Base-by-base conservation (phyloP, 1,140 invertebrate species). In the Phenacoccus solenopsis region DNA sequence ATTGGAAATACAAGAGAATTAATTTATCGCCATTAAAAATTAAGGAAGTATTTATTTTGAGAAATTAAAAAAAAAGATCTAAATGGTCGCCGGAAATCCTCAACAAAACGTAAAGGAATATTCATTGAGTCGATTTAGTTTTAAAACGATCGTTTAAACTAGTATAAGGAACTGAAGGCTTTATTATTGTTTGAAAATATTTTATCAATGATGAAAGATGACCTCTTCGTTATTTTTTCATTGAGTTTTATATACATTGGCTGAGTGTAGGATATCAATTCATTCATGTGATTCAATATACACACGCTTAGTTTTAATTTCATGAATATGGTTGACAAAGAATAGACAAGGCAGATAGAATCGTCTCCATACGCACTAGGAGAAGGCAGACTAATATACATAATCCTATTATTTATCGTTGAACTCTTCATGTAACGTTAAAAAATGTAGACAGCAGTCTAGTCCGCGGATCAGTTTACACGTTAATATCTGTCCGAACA, bases 401-500 rank as follows among this genome's bases (percentile, higher is more conserved):
- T 49, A 49, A 49, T 49, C 38, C 38, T 49, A 49, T 49, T 49
- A 49, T 49, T 49, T 49, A 49, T 49, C 38, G 38, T 49, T 49
- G 38, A 49, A 49, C 38, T 49, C 38, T 16, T 49, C 38, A 49
- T 49, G 20, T 49, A 49, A 49, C 38, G 38, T 49, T 49, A 49
- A 49, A 49, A 49, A 49, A 49, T n/a, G 12, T 49, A 49, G 38
- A 49, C 38, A 49, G 38, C 38, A 49, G 38, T 49, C 38, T 49
- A 49, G 38, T 49, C 38, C 38, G 38, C 38, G 38, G 38, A 49
- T 49, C 38, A n/a, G 38, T 49, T 49, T 49, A 49, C 38, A 49
- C 38, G 5, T 49, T 49, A 49, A 49, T 49, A 49, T 49, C 38
- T 49, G 38, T 49, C 38, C 38, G 38, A 49, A 49, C 38, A 49